Percentiles rank a stretch among this genome's conserved stretches.
Evolutionary conservation across 37 sponge, comb jelly and placozoan species (phyloP).

Genomic region (Chondrosia reniformis): DNA sequence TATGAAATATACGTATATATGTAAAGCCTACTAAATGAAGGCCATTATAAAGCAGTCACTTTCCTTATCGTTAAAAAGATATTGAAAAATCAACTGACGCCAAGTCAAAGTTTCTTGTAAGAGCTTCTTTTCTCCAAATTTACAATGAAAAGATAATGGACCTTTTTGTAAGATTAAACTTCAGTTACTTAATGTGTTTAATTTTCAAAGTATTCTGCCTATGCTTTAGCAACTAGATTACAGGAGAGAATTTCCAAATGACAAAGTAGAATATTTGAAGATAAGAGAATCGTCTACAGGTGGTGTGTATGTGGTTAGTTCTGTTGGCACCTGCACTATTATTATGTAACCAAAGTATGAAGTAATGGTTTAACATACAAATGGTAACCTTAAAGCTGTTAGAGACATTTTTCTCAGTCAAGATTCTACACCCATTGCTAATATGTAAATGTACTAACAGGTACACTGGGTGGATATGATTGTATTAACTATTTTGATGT

Average conservation of each 20-base stretch:
- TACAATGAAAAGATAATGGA: constrained; percentile 90
- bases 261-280: constrained; percentile 51
- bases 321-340: no score
- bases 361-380: no score
- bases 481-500: background rate
- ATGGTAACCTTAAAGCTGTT: no score
- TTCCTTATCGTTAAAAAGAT: constrained; percentile 22
- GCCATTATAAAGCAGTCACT: no score
- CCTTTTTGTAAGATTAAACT: constrained; percentile 55
- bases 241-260: constrained; percentile 7
- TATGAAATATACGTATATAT: no score
- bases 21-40: no score
- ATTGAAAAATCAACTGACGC: constrained; percentile 60
- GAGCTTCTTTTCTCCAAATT: constrained; percentile 80
- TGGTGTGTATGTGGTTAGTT: constrained; percentile 54
- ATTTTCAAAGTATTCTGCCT: background rate
- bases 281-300: constrained; percentile 68
- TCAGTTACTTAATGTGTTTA: background rate
- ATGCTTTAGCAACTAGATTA: background rate
- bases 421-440: no score
- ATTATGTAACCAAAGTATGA: no score
- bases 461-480: no score
- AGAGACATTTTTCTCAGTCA: no score
- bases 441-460: no score
- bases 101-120: constrained; percentile 67